Percentiles rank a stretch among this genome's conserved stretches.
These are phyloP conservation scores for Acanthopleura granulata DNA, from an alignment of 2,888 invertebrate genomes.

Conservation along the genomic window DNA sequence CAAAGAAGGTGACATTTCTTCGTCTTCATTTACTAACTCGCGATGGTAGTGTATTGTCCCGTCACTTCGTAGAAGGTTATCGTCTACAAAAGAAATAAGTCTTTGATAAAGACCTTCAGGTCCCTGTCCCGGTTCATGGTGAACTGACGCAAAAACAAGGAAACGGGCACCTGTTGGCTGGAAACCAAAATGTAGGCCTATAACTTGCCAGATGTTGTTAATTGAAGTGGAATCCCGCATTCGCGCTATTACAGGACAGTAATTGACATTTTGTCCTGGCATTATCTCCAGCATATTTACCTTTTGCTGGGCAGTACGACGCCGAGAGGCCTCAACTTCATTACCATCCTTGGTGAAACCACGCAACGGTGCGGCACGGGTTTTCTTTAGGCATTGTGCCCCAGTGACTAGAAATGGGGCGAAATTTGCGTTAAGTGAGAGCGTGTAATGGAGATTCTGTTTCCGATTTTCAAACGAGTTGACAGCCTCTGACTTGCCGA, in stretches of 20 bases:
- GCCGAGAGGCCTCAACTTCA: neutral
- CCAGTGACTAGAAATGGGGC: constrained; percentile 27
- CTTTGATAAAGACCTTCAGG: constrained; percentile 36
- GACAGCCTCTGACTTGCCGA: constrained; percentile 26
- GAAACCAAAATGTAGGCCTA: constrained; percentile 32
- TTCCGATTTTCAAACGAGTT: constrained; percentile 28
- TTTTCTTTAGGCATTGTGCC: constrained; percentile 32
- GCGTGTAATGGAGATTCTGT: constrained; percentile 22
- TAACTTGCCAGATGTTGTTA: constrained; percentile 30
- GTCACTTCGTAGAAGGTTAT: constrained; percentile 33
- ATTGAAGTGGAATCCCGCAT: constrained; percentile 33
- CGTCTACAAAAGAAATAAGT: constrained; percentile 31
- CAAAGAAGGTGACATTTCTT: constrained; percentile 26
- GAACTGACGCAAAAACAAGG: constrained; percentile 29
- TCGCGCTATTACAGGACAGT: constrained; percentile 30
- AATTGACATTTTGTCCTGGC: constrained; percentile 37
- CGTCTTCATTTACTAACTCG: constrained; percentile 22
- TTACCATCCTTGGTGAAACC: constrained; percentile 29
- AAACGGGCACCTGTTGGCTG: constrained; percentile 35
- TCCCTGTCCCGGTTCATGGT: constrained; percentile 32
- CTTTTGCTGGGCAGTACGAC: constrained; percentile 32
- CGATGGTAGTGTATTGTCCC: constrained; percentile 37
- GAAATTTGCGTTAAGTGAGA: constrained; percentile 27
- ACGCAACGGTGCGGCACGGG: constrained; percentile 24
- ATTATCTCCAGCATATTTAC: constrained; percentile 30